Evolutionary conservation across 2,888 invertebrate genomes (phyloP), one percentile per base, ranked within the genome.

Genomic region (Gandaritis pyraliata): DNA sequence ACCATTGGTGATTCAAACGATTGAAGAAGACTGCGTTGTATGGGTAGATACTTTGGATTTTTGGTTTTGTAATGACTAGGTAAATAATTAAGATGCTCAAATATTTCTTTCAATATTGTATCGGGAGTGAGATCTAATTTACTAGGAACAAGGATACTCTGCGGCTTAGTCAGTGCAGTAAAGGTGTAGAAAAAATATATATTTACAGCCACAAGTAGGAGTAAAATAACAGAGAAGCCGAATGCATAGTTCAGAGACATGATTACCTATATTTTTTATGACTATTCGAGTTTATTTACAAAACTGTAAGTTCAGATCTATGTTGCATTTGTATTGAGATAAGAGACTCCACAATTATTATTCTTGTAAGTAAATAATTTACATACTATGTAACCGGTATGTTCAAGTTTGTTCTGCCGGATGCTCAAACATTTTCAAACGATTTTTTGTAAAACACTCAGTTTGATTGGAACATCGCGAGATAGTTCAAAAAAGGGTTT

Each of bases 211-310:
- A 92, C 90, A 59, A 92, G 80, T 58, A 88, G 66, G 43, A 92
- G 75, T 43, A 92, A 77, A 68, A 91, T 88, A 49, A 90, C 66
- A 57, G 89, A 90, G 72, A 90, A 88, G 43, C 85, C 85, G 72
- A 91, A 88, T n/a, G 88, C 87, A 77, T 88, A 90, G 72, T 91
- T 91, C 73, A 89, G 74, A 55, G 90, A 88, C 91, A 91, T 91
- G 11, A 0, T 1, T n/a, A n/a, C n/a, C n/a, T 15, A 33, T 43
- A 11, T 16, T 16, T 10, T 43, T 33, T 10, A 41, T 13, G 13
- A 41, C 8, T 15, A 38, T 7, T 23, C 23, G 23, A 23, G 23
- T 23, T 23, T 23, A 23, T 10, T 11, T 33, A 33, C 33, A 5
- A 7, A 33, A 33, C 1, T 10, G 6, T 33, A 33, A 10, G 10